Evolutionary conservation across 1,140 invertebrate species (phyloP).

Genomic region (Drosophila pseudoananassae): DNA sequence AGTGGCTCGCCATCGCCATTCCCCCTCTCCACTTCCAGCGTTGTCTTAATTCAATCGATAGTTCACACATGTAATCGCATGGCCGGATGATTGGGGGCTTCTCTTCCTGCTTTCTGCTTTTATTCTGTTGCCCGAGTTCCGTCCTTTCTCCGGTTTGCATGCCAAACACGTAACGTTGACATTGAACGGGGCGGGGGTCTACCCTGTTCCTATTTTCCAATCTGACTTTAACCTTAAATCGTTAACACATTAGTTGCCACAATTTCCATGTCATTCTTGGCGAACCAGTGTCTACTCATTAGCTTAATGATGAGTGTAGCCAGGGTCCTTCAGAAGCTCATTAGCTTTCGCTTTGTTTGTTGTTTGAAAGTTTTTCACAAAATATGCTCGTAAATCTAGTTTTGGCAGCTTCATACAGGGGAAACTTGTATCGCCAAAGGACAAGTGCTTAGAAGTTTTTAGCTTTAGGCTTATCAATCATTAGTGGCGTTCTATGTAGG

Average conservation of each 20-base stretch:
- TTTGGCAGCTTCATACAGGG: constrained; percentile 65
- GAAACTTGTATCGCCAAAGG: constrained; percentile 71
- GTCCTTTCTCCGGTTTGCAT: constrained; percentile 61
- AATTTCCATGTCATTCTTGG: constrained; percentile 56
- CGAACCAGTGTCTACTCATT: constrained; percentile 51
- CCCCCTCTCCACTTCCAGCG: constrained; percentile 12
- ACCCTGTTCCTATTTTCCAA: constrained; percentile 36
- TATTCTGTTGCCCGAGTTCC: constrained; percentile 24
- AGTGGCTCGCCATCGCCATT: constrained; percentile 55
- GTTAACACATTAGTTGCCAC: constrained; percentile 41
- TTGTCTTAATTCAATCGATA: constrained; percentile 82
- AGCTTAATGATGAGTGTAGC: constrained; percentile 61
- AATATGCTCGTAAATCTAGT: constrained; percentile 80
- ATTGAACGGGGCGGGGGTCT: constrained; percentile 39
- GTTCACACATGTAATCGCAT: constrained; percentile 81
- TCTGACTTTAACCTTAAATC: constrained; percentile 74
- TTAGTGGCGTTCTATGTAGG: constrained; percentile 32
- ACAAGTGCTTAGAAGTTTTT: constrained; percentile 75
- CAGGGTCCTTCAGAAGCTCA: constrained; percentile 61
- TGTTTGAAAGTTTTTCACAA: constrained; percentile 65
- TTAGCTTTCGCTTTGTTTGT: constrained; percentile 66
- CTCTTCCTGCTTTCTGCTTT: constrained; percentile 67
- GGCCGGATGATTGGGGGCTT: constrained; percentile 71
- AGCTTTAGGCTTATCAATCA: constrained; percentile 70
- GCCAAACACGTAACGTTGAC: constrained; percentile 69